phyloP scores from a whole-genome alignment of 2,113 vertebrate genomes.

The Xenopus borealis region DNA sequence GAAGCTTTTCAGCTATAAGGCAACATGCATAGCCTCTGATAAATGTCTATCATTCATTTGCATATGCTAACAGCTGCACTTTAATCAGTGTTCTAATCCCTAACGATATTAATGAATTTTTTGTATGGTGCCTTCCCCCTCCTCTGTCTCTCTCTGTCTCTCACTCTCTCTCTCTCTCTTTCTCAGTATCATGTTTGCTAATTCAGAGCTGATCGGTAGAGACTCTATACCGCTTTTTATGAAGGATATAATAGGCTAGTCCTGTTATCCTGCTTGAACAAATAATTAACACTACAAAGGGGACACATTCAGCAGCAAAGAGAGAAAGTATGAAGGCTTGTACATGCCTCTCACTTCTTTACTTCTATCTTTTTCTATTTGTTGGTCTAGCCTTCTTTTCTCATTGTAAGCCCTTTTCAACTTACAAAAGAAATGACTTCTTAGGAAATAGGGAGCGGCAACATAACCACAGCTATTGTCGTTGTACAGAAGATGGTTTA shows the following conservation, averaged over 20 bases:
- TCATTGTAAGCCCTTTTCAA: slow-evolving; percentile 34
- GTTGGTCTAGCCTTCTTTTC: slow-evolving; percentile 51
- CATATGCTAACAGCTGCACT: slow-evolving; percentile 99
- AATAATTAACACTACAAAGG: slow-evolving; percentile 99
- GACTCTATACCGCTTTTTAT: slow-evolving; percentile 99
- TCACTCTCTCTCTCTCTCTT: slow-evolving; percentile 59
- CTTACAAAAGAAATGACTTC: slow-evolving; percentile 67
- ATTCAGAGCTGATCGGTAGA: slow-evolving; percentile 99
- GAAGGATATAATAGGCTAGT: slow-evolving; percentile 99
- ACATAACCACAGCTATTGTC: background rate
- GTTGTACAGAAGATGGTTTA: background rate
- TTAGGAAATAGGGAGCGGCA: slow-evolving; percentile 53
- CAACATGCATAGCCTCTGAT: slow-evolving; percentile 97
- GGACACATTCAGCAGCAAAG: slow-evolving; percentile 97
- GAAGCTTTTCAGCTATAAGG: slow-evolving; percentile 96
- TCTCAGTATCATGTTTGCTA: slow-evolving; percentile 99
- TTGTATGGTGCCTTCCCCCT: slow-evolving; percentile 58
- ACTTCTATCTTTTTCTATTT: slow-evolving; percentile 62
- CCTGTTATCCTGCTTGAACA: slow-evolving; percentile 99
- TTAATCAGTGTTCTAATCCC: slow-evolving; percentile 99
- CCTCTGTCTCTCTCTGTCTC: slow-evolving; percentile 61
- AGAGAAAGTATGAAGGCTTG: slow-evolving; percentile 90
- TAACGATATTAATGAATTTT: slow-evolving; percentile 99
- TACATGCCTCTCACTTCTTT: slow-evolving; percentile 72
- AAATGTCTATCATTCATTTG: slow-evolving; percentile 99